phyloP scores from a whole-genome alignment of 2,797 vertebrate genomes.

The Gila robusta region DNA sequence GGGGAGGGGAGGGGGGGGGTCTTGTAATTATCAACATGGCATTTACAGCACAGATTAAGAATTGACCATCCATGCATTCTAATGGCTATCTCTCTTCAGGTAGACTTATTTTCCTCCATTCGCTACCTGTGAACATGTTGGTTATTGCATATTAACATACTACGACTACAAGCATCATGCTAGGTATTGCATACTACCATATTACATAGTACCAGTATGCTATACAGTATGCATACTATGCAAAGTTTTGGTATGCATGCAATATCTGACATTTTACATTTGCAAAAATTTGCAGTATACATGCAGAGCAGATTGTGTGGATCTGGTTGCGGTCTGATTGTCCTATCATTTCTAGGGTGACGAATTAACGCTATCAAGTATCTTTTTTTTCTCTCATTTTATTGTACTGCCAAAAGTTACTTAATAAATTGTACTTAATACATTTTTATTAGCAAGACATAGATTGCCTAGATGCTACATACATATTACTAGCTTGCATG shows the following conservation, averaged over 20 bases:
- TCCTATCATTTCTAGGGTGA: not conserved
- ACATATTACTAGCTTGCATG: no score
- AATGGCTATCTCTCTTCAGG: not conserved
- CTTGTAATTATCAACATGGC: not conserved
- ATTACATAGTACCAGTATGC: not conserved
- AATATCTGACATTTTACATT: not conserved
- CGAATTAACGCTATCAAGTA: no score
- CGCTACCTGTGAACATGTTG: not conserved
- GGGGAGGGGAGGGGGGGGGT: no score
- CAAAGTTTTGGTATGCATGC: not conserved
- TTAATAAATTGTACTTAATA: not conserved
- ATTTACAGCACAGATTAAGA: not conserved
- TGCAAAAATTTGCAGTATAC: not conserved
- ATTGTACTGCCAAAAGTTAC: not conserved
- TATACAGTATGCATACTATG: not conserved
- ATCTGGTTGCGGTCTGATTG: not conserved
- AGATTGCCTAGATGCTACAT: not conserved
- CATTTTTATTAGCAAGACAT: no score
- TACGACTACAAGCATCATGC: not conserved
- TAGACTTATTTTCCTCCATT: not conserved
- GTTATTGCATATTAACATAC: not conserved
- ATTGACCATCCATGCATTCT: not conserved
- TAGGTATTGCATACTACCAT: not conserved
- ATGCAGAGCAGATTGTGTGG: not conserved
- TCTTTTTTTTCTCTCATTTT: not conserved